Evolutionary conservation across 2,113 vertebrate genomes (phyloP).

Genomic region (Aegypius monachus): DNA sequence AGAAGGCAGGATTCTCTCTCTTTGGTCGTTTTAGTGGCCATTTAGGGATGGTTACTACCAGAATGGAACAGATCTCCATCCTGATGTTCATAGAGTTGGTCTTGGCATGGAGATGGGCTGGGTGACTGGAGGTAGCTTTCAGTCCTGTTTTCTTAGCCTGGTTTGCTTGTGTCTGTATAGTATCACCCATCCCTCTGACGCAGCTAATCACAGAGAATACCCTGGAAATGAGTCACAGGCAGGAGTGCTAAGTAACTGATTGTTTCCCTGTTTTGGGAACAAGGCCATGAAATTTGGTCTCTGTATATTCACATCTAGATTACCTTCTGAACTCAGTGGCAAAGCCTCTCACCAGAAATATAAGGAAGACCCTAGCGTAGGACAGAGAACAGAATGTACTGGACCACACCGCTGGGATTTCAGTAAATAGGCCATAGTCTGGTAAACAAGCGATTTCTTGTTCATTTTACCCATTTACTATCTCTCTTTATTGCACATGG

Average conservation of each 20-base stretch:
- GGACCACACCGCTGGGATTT: not conserved
- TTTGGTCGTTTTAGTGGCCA: not conserved
- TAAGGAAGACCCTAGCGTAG: not conserved
- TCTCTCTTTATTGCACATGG: not conserved
- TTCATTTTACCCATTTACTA: not conserved
- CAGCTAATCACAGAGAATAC: not conserved
- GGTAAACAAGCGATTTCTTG: not conserved
- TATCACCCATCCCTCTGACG: not conserved
- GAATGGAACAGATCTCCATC: not conserved
- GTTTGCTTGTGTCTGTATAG: not conserved
- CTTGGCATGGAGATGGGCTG: not conserved
- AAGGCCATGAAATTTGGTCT: not conserved
- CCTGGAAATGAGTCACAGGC: not conserved
- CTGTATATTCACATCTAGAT: not conserved
- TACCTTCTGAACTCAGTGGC: not conserved
- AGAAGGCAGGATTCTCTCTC: not conserved
- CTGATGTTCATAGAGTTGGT: not conserved
- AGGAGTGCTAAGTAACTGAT: not conserved
- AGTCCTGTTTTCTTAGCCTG: not conserved
- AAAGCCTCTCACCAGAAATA: not conserved
- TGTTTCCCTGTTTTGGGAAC: not conserved
- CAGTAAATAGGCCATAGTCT: not conserved
- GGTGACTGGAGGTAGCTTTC: not conserved
- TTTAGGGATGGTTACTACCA: not conserved
- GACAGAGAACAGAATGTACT: not conserved